Base-by-base conservation (phyloP, 2,888 invertebrate genomes). In the Drymonia ruficornis region DNA sequence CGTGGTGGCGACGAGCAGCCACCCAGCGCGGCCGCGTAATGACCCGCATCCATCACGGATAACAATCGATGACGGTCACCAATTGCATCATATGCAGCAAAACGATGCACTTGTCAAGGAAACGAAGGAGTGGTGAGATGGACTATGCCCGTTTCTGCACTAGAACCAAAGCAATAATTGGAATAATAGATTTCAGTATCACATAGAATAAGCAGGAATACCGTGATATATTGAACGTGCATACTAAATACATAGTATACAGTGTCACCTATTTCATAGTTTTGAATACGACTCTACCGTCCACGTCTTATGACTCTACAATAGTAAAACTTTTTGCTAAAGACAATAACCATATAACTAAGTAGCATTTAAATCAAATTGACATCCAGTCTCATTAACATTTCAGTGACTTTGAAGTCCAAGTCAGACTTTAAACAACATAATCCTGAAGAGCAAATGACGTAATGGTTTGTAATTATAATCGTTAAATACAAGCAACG, bases 31-130 rank as follows among this genome's bases (percentile, higher is more conserved):
- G 70, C 55, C 61, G 67, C 64, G 80, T 89, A 87, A 89, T 87
- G 85, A 87, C 74, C 56, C 61, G 78, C 84, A 90, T 91, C 86
- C 86, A 87, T 90, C 89, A 89, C 55, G 79, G 79, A 79, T 81
- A 84, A 83, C 84, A 80, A 86, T 87, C 88, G 79, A 83, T 83
- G 67, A 71, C 75, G 59, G 59, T 63, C 65, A 74, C 75, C 64
- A 71, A 74, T 78, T 71, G 72, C 74, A 60, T 67, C 70, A 65
- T 55, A 65, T 56, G 12, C 43, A 12, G 18, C 16, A 18, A 42
- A 13, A 19, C 0, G 6, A 13, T 19, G 23, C 3, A 43, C 23
- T 13, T 19, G 19, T 42, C 19, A 43, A 43, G 16, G 23, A 43
- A 6, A 43, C 18, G 8, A 43, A 42, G 9, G 0, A 13, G 3